phyloP scores from a whole-genome alignment of 2,797 vertebrate genomes.

The Knipowitschia caucasica region DNA sequence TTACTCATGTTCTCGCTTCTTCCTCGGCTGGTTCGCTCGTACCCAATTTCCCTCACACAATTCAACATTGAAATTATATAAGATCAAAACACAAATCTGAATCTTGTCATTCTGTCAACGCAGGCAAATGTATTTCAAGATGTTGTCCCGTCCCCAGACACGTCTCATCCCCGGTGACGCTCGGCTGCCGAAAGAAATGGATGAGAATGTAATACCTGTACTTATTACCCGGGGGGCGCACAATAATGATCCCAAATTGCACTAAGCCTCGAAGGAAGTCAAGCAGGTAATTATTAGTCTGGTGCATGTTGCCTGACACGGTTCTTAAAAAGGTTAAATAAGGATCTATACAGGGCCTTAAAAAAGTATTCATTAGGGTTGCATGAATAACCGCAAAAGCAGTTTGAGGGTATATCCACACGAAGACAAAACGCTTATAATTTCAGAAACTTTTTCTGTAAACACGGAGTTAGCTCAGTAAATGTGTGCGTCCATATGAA shows the following conservation, averaged over 20 bases:
- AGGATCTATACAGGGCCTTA: constrained; percentile 26
- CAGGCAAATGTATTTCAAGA: constrained; percentile 8
- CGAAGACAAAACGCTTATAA: too few species aligned
- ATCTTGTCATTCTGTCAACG: constrained; percentile 7
- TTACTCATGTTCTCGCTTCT: constrained; percentile 4
- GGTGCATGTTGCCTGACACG: constrained; percentile 45
- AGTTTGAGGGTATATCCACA: too few species aligned
- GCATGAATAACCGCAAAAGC: too few species aligned
- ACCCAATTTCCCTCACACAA: constrained; percentile 13
- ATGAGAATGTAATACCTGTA: constrained; percentile 47
- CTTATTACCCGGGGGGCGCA: constrained; percentile 51
- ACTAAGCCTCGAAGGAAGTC: constrained; percentile 54
- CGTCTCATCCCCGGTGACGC: constrained; percentile 29
- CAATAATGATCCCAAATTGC: constrained; percentile 59
- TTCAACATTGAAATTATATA: constrained; percentile 11
- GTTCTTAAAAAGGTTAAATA: constrained; percentile 35
- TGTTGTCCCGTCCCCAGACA: neutral
- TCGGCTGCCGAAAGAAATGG: constrained; percentile 47
- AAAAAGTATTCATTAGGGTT: too few species aligned
- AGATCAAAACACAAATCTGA: constrained; percentile 16
- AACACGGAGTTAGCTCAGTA: too few species aligned
- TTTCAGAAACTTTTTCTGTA: too few species aligned
- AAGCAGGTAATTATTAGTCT: constrained; percentile 70
- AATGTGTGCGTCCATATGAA: too few species aligned
- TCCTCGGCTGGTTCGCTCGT: constrained; percentile 8